Evolutionary conservation across 2,113 vertebrate genomes (phyloP).

Genomic region (Myiozetetes cayanensis): DNA sequence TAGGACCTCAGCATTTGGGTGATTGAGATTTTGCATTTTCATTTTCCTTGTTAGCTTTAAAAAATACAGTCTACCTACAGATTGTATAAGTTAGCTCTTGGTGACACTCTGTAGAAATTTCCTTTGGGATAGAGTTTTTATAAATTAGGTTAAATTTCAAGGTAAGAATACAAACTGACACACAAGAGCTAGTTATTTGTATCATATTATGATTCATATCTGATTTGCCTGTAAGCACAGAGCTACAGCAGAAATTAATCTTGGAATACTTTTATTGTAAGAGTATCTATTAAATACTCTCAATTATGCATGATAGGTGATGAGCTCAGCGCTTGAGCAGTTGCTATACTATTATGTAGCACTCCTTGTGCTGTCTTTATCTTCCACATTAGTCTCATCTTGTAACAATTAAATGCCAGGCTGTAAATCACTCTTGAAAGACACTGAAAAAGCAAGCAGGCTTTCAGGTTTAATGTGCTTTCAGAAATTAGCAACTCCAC

Average conservation of each 20-base stretch:
- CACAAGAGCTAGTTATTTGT: not conserved
- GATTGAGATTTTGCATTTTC: not conserved
- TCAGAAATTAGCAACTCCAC: not conserved
- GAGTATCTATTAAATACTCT: not conserved
- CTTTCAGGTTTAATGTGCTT: not conserved
- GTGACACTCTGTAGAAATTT: not conserved
- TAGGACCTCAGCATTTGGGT: not conserved
- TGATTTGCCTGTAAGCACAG: not conserved
- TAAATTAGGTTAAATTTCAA: not conserved
- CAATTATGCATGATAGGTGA: not conserved
- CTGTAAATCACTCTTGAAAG: conserved; percentile 9
- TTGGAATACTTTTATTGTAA: not conserved
- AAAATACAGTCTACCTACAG: not conserved
- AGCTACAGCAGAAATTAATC: not conserved
- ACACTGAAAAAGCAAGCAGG: not conserved
- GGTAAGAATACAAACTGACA: not conserved
- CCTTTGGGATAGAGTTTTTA: not conserved
- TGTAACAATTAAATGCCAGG: not conserved
- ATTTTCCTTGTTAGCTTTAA: not conserved
- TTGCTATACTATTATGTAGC: not conserved
- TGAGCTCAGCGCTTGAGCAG: not conserved
- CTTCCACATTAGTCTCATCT: not conserved
- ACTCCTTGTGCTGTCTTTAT: not conserved
- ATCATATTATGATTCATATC: not conserved
- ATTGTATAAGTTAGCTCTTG: not conserved